These are phyloP conservation scores for Lucilia sericata DNA, from an alignment of 1,140 invertebrate genomes.

Conservation along the genomic window DNA sequence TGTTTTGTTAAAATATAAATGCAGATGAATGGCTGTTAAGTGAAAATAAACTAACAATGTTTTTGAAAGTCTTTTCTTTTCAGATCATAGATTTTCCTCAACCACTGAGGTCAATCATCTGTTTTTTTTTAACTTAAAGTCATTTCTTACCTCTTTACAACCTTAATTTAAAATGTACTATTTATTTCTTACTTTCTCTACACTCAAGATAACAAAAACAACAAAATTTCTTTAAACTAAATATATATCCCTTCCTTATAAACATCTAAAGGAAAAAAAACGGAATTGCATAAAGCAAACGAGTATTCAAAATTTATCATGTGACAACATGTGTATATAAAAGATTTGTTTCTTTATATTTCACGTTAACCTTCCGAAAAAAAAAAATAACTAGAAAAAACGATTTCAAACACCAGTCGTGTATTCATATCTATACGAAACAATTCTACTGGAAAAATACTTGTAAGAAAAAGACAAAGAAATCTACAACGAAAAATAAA, in stretches of 20 bases:
- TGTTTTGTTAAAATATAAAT: background rate
- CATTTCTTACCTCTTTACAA: too few relatives aligned
- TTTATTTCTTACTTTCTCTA: too few relatives aligned
- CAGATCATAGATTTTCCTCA: too few relatives aligned
- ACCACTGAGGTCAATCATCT: too few relatives aligned
- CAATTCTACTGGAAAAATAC: slow-evolving; percentile 4
- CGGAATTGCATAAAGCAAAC: background rate
- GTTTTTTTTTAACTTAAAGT: too few relatives aligned
- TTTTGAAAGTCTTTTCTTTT: too few relatives aligned
- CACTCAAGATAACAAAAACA: too few relatives aligned
- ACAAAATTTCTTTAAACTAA: too few relatives aligned
- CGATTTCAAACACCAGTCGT: background rate
- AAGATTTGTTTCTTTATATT: background rate
- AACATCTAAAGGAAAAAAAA: background rate
- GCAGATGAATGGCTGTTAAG: background rate
- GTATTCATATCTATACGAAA: background rate
- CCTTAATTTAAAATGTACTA: too few relatives aligned
- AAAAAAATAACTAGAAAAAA: background rate
- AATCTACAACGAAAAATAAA: background rate
- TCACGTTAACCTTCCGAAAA: background rate
- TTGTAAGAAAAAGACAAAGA: background rate
- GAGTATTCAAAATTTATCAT: slow-evolving; percentile 37
- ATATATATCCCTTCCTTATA: background rate
- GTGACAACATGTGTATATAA: slow-evolving; percentile 32
- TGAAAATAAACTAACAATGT: too few relatives aligned